Base-by-base conservation (phyloP, 2,888 invertebrate species). In the Acrocyrtus sp. region DNA sequence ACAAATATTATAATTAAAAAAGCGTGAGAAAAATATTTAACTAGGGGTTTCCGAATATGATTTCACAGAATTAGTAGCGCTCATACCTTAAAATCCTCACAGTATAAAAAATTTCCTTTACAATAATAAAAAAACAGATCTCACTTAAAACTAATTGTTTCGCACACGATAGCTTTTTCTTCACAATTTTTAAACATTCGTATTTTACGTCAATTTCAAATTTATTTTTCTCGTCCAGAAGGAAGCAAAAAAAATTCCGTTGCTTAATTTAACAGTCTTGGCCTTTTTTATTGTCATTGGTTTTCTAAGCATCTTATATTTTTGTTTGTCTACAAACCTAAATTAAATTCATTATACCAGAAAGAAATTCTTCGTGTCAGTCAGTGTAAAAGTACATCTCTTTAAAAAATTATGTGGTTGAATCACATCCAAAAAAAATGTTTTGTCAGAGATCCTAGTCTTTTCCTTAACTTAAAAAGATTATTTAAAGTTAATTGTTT, bases 391-490 rank as follows among this genome's bases (percentile, higher is more conserved):
- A 53, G 45, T 51, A 50, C 29, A 43, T 57, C n/a, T n/a, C n/a
- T n/a, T n/a, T n/a, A n/a, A n/a, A n/a, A n/a, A n/a, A n/a, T n/a
- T n/a, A n/a, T 51, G 43, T 63, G 60, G 47, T 58, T 72, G 72
- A 72, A 72, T 72, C 72, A 72, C 72, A 72, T 72, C 53, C 53
- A 58, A n/a, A n/a, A n/a, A n/a, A n/a, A n/a, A n/a, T n/a, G n/a
- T n/a, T n/a, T n/a, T n/a, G 72, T 72, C 72, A 72, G 72, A 72
- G 72, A 72, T 72, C 72, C 54, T 58, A 65, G 65, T 72, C 65
- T 72, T 72, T 27, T 51, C 67, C 58, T 67, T 51, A 67, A 58
- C 58, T 58, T 57, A 58, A 47, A 62, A 51, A 56, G 5, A 60
- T 39, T 60, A 48, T 47, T 60, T 48, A 4, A 4, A 45, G 15